Percentiles rank a stretch among this genome's conserved stretches.
Conservation (phyloP, 2,888 invertebrate species). For the Drosophila infuscata region DNA sequence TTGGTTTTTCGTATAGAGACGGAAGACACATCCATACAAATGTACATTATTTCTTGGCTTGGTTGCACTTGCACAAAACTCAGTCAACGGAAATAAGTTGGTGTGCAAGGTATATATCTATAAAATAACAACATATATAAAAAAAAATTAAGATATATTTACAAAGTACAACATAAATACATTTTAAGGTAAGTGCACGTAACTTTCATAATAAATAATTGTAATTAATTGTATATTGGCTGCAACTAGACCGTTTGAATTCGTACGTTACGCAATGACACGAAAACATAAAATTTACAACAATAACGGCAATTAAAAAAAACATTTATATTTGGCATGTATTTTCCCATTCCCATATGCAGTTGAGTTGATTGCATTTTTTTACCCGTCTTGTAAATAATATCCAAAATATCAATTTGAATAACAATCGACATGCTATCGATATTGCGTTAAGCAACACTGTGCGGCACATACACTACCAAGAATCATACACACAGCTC, state of each 20-base stretch:
- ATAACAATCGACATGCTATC: slow-evolving; percentile 49
- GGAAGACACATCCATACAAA: slow-evolving; percentile 42
- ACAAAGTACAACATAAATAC: background rate
- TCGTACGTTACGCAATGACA: slow-evolving; percentile 59
- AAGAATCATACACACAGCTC: slow-evolving; percentile 24
- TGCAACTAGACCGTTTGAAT: slow-evolving; percentile 40
- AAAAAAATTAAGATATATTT: slow-evolving; percentile 11
- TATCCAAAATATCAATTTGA: slow-evolving; percentile 38
- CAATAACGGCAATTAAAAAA: slow-evolving; percentile 6
- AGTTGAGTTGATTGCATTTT: slow-evolving; percentile 2
- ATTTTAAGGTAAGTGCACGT: slow-evolving; percentile 1
- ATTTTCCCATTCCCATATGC: slow-evolving; percentile 3
- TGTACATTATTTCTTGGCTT: slow-evolving; percentile 26
- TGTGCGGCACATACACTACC: slow-evolving; percentile 19
- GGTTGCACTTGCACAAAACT: slow-evolving; percentile 59
- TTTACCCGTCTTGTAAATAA: slow-evolving; percentile 19
- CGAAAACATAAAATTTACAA: slow-evolving; percentile 29
- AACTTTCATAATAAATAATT: background rate
- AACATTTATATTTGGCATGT: background rate
- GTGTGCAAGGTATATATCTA: slow-evolving; percentile 32
- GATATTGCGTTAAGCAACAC: slow-evolving; percentile 45
- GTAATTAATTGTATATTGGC: slow-evolving; percentile 18
- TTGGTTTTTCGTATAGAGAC: slow-evolving; percentile 48
- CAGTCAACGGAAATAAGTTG: slow-evolving; percentile 77
- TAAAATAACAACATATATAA: slow-evolving; percentile 17